These are phyloP conservation scores for Chitala chitala DNA, from an alignment of 2,113 vertebrate genomes.

Conservation along the genomic window DNA sequence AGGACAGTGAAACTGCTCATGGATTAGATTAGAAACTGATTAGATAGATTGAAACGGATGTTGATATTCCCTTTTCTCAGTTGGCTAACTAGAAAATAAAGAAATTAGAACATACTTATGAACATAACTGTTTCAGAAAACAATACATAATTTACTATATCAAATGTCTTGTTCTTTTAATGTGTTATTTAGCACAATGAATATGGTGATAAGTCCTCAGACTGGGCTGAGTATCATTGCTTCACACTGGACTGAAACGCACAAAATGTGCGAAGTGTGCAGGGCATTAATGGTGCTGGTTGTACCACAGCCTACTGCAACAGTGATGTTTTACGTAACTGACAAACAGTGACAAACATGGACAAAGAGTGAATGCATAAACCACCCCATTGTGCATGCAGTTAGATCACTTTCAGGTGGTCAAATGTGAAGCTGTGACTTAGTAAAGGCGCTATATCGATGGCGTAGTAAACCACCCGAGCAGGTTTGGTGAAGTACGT, in stretches of 20 bases:
- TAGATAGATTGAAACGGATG: too few species aligned
- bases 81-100: too few species aligned
- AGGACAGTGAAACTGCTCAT: too few species aligned
- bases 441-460: neutral
- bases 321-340: neutral
- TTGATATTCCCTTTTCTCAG: too few species aligned
- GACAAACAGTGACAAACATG: neutral
- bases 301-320: neutral
- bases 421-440: slow-evolving; percentile 2
- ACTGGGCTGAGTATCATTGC: neutral
- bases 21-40: too few species aligned
- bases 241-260: neutral
- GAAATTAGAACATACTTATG: too few species aligned
- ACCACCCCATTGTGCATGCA: neutral
- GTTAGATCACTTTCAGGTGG: neutral
- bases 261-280: neutral
- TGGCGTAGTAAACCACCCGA: neutral
- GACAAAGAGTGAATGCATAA: neutral
- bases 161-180: neutral
- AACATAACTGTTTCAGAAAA: too few species aligned
- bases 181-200: neutral
- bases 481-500: slow-evolving; percentile 20
- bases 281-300: neutral
- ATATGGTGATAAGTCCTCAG: neutral
- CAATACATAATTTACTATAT: neutral